phyloP scores from a whole-genome alignment of 2,113 vertebrate species.

The Odocoileus hemionus region DNA sequence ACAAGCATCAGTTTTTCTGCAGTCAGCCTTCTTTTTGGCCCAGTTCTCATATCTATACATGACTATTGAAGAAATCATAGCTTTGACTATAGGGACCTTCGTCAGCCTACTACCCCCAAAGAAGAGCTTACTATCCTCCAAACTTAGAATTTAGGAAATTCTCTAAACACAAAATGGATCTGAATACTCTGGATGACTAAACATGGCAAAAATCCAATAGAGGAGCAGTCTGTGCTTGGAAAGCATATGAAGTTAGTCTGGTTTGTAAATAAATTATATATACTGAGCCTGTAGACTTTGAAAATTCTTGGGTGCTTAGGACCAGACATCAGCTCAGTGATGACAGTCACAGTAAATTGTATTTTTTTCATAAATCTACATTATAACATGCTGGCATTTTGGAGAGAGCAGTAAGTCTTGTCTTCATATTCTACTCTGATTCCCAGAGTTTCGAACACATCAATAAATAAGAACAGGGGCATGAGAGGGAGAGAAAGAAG shows the following conservation, averaged over 20 bases:
- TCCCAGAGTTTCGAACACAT: neutral
- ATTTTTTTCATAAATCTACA: neutral
- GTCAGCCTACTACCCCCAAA: neutral
- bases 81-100: neutral
- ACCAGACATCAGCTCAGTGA: neutral
- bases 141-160: neutral
- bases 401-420: neutral
- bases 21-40: neutral
- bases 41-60: neutral
- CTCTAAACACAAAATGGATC: neutral
- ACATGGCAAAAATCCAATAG: neutral
- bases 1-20: neutral
- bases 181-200: neutral
- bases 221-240: neutral
- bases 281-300: neutral
- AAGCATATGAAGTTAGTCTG: neutral
- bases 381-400: neutral
- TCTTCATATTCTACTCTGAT: neutral
- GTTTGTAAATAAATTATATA: constrained; percentile 11
- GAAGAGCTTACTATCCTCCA: neutral
- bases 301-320: neutral
- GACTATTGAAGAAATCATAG: neutral
- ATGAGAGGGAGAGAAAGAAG: neutral
- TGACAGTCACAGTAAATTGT: neutral
- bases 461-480: neutral